These are phyloP conservation scores for Callinectes sapidus DNA, from an alignment of 2,888 invertebrate genomes.

Conservation along the genomic window DNA sequence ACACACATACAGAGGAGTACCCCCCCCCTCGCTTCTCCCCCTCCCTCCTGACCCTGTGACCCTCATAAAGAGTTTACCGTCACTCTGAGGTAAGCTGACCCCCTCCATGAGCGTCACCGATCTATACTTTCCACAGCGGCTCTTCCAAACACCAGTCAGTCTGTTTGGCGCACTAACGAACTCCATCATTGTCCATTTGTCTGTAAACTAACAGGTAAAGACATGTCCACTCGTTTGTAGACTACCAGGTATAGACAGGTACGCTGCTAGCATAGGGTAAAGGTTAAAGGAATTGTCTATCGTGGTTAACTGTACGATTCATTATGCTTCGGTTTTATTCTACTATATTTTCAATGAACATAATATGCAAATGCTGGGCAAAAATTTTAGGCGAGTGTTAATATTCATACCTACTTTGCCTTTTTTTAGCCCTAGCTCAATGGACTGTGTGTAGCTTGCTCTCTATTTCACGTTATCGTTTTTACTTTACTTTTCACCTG, in stretches of 20 bases:
- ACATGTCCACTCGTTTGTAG: neutral
- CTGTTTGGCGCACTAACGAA: neutral
- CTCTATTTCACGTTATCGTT: neutral
- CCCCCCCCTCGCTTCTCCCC: neutral
- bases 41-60: neutral
- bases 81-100: neutral
- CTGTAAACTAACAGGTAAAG: neutral
- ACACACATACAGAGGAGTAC: neutral
- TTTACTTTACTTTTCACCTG: neutral
- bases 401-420: neutral
- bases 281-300: neutral
- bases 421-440: neutral
- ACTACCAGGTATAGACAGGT: neutral
- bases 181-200: neutral
- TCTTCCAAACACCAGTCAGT: neutral
- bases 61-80: neutral
- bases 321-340: neutral
- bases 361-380: neutral
- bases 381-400: neutral
- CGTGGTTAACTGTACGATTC: neutral
- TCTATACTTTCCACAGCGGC: neutral
- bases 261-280: neutral
- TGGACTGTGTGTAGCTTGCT: neutral
- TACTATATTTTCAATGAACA: neutral
- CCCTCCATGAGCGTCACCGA: neutral